These are phyloP conservation scores for Tipula lateralis DNA, from an alignment of 2,888 invertebrate genomes.

Conservation along the genomic window DNA sequence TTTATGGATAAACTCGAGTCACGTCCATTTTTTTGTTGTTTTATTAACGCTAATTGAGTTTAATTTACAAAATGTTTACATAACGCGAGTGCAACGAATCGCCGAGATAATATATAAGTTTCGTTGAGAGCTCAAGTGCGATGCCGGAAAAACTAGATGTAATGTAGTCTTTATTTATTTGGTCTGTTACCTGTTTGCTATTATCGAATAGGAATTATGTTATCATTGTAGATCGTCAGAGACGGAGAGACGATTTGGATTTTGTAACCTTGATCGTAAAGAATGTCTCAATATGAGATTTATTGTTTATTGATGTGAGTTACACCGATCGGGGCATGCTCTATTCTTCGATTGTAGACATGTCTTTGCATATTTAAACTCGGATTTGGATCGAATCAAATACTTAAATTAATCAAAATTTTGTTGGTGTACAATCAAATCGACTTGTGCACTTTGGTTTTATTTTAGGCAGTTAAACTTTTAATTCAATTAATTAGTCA, in stretches of 20 bases:
- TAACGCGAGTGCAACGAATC: neutral
- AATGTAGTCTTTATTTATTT: too few relatives aligned
- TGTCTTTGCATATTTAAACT: too few relatives aligned
- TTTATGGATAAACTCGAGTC: neutral
- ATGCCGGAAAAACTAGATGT: neutral
- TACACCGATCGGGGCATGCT: neutral
- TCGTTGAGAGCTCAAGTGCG: neutral
- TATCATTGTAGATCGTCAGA: neutral
- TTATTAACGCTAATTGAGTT: neutral
- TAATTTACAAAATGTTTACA: neutral
- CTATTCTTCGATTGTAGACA: too few relatives aligned
- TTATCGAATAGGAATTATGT: neutral
- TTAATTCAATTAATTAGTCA: neutral
- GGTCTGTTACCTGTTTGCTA: neutral
- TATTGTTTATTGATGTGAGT: too few relatives aligned
- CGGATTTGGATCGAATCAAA: neutral
- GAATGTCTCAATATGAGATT: neutral
- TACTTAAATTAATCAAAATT: neutral
- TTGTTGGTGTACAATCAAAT: too few relatives aligned
- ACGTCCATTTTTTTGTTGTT: neutral
- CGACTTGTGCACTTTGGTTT: neutral
- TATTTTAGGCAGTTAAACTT: neutral
- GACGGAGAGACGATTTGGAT: neutral
- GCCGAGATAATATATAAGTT: neutral
- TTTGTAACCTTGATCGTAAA: neutral